phyloP scores from a whole-genome alignment of 2,113 vertebrate genomes.

The Myotis yumanensis region DNA sequence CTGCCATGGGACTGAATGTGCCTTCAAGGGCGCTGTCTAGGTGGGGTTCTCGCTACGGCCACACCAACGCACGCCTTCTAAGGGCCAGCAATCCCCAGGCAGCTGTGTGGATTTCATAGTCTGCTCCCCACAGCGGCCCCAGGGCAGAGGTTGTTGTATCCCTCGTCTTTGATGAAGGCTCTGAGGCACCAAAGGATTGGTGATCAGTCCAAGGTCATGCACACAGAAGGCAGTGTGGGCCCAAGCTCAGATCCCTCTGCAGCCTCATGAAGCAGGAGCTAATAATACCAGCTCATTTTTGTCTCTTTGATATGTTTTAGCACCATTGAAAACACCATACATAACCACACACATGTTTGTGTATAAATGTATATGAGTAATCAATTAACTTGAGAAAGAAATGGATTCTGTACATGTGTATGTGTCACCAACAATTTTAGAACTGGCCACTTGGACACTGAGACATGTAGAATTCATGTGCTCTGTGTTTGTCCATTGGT shows the following conservation, averaged over 20 bases:
- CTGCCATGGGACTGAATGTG: fast-evolving
- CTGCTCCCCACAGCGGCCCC: background rate
- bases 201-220: background rate
- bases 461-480: fast-evolving
- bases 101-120: background rate
- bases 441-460: background rate
- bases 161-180: background rate
- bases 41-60: fast-evolving
- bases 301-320: background rate
- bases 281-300: fast-evolving
- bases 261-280: background rate
- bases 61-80: fast-evolving
- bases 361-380: fast-evolving
- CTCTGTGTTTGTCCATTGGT: background rate
- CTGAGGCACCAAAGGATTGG: background rate
- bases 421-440: background rate
- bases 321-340: background rate
- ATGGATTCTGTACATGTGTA: fast-evolving
- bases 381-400: background rate
- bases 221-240: background rate
- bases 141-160: background rate
- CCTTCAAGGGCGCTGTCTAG: background rate
- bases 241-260: background rate
- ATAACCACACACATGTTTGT: background rate
- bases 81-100: fast-evolving